Evolutionary conservation across 2,113 vertebrate genomes (phyloP), one percentile per base, ranked within the genome.

Genomic region (Anarhynchus alexandrinus): DNA sequence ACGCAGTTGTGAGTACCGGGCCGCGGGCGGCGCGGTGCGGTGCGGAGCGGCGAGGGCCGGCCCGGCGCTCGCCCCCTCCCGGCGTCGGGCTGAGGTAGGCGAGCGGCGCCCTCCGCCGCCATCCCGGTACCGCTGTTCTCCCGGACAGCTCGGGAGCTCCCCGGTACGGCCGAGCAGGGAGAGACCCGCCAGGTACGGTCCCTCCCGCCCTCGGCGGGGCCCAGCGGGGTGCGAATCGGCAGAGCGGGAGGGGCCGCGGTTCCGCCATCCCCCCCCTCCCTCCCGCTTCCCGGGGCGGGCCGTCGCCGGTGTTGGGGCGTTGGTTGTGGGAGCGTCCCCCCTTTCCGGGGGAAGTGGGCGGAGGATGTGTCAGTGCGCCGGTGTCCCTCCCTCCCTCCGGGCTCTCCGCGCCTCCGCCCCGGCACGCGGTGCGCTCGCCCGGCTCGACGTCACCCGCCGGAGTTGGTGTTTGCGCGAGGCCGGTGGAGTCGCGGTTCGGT

Each of bases 401-500:
- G 32, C 51, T 23, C 42, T 49, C 77, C 49, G 1, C n/a, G 1
- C n/a, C 59, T 36, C 30, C 5, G 12, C 51, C n/a, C 32, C 3
- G 1, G 22, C 73, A 47, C 7, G 12, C 1, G 11, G 11, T 3
- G 32, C 2, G 5, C 13, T 12, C 5, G 5, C 58, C 10, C 1
- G 11, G 27, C 22, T 3, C 7, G 36, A 27, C 0, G 17, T 3
- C 3, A 3, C 54, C 18, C 3, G 6, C 6, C 1, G 18, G 18
- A 12, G 4, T 15, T 15, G 3, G 62, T 12, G 62, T 40, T 55
- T 34, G 34, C 2, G 1, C 0, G 32, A 47, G 22, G 34, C 7
- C 8, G 2, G 17, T 1, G 77, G 3, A n/a, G 26, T 5, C 3
- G 1, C 1, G 1, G 47, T 3, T 29, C 1, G 2, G 34, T 21